Percentiles rank a stretch among this genome's conserved stretches.
Conservation (phyloP, 2,113 vertebrate genomes). For the Rhadina sibilatrix region DNA sequence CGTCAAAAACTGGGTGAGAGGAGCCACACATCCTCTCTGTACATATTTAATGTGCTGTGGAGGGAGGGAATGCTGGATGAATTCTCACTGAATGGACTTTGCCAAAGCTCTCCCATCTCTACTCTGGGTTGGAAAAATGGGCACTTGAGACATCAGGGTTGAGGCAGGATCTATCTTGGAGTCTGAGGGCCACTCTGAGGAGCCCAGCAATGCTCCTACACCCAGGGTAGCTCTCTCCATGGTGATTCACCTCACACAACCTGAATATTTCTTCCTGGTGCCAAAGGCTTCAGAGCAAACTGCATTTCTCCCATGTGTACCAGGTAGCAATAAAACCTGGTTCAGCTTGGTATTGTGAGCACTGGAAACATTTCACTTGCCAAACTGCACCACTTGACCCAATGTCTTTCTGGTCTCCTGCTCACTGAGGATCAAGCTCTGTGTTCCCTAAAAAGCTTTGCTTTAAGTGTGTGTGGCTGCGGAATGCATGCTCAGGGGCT, state of each 20-base stretch:
- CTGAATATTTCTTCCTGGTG: neutral
- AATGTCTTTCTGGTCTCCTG: neutral
- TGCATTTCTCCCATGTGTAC: neutral
- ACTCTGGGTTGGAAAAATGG: neutral
- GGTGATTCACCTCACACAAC: neutral
- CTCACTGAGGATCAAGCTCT: neutral
- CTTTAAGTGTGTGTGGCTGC: neutral
- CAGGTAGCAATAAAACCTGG: neutral
- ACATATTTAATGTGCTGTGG: neutral
- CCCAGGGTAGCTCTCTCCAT: neutral
- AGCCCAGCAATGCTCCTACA: neutral
- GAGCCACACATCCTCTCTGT: neutral
- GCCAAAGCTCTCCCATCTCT: neutral
- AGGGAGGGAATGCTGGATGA: neutral
- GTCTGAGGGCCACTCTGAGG: too few relatives aligned
- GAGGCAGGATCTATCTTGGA: neutral
- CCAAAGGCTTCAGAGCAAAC: neutral
- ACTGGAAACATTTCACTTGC: neutral
- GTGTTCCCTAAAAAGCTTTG: neutral
- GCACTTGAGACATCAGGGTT: neutral
- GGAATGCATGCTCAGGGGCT: fast-evolving
- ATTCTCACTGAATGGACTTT: neutral
- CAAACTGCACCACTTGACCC: neutral
- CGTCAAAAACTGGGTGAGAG: neutral
- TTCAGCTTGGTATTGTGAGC: fast-evolving